These are phyloP conservation scores for Cryptocephalus primarius DNA, from an alignment of 2,888 invertebrate genomes.

Conservation along the genomic window DNA sequence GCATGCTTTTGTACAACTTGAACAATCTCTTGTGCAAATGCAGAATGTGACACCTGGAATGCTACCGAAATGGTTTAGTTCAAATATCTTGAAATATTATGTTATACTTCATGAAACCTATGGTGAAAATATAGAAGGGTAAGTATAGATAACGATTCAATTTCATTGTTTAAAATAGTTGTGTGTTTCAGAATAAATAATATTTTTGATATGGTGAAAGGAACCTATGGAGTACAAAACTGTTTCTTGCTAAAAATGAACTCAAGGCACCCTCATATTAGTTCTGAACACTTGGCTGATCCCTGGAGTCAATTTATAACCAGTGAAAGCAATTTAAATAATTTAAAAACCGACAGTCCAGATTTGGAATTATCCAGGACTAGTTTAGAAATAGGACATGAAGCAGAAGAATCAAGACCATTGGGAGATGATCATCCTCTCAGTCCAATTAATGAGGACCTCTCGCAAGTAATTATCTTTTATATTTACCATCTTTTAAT, in stretches of 20 bases:
- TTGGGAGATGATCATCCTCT: constrained; percentile 54
- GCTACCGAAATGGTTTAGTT: constrained; percentile 72
- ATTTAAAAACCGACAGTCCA: not conserved
- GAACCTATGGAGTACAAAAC: constrained; percentile 73
- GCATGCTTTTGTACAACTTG: constrained; percentile 69
- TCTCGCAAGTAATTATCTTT: constrained; percentile 19
- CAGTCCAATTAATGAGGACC: constrained; percentile 53
- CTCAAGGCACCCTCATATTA: constrained; percentile 53
- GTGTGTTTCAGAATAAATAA: constrained; percentile 60
- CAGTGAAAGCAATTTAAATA: constrained; percentile 31
- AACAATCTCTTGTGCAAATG: constrained; percentile 70
- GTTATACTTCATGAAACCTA: constrained; percentile 79
- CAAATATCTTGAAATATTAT: constrained; percentile 77
- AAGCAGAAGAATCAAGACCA: constrained; percentile 33
- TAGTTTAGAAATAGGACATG: constrained; percentile 42
- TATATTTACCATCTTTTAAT: not conserved
- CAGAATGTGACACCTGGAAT: constrained; percentile 50
- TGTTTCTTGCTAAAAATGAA: constrained; percentile 88
- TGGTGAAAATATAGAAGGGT: constrained; percentile 65
- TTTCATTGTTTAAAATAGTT: not conserved
- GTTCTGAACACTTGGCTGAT: constrained; percentile 55
- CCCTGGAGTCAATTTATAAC: constrained; percentile 76
- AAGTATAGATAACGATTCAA: constrained; percentile 28
- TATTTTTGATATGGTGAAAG: constrained; percentile 74
- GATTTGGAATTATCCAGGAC: not conserved